A percentile compares a stretch with the other conserved stretches of the same genome.
phyloP scores from a whole-genome alignment of 2,888 invertebrate species.

The Drosophila mulleri region DNA sequence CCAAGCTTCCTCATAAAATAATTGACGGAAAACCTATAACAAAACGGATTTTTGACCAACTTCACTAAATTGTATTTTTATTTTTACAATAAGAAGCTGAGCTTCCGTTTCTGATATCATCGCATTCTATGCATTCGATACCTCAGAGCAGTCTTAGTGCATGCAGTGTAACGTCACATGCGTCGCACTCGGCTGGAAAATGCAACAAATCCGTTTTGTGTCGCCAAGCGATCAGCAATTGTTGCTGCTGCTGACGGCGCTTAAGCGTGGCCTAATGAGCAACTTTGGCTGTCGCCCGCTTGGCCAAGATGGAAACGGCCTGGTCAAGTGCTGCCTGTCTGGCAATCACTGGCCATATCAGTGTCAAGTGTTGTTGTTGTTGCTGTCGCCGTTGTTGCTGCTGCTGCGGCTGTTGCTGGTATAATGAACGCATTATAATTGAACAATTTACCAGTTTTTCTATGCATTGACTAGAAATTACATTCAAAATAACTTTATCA shows the following conservation, averaged over 20 bases:
- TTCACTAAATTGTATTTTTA: too few species aligned
- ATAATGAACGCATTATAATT: constrained; percentile 82
- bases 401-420: constrained; percentile 16
- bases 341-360: constrained; percentile 49
- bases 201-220: constrained; percentile 32
- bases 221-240: constrained; percentile 7
- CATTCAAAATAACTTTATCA: constrained; percentile 76
- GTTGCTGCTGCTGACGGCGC: constrained; percentile 24
- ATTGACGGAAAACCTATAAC: too few species aligned
- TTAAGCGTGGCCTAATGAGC: constrained; percentile 34
- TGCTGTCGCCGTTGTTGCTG: constrained; percentile 2
- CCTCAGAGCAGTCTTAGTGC: too few species aligned
- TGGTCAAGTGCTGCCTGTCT: constrained; percentile 28
- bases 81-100: too few species aligned
- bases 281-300: constrained; percentile 4
- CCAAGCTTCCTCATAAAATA: too few species aligned
- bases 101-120: too few species aligned
- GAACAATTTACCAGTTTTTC: constrained; percentile 83
- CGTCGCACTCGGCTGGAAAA: constrained; percentile 4
- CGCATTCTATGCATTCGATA: too few species aligned
- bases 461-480: constrained; percentile 49
- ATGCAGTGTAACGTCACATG: not conserved
- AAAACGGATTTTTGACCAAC: too few species aligned
- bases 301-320: constrained; percentile 14
- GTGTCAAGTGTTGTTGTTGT: constrained; percentile 42